Evolutionary conservation across 2,113 vertebrate species (phyloP).

Genomic region (Callospermophilus lateralis): DNA sequence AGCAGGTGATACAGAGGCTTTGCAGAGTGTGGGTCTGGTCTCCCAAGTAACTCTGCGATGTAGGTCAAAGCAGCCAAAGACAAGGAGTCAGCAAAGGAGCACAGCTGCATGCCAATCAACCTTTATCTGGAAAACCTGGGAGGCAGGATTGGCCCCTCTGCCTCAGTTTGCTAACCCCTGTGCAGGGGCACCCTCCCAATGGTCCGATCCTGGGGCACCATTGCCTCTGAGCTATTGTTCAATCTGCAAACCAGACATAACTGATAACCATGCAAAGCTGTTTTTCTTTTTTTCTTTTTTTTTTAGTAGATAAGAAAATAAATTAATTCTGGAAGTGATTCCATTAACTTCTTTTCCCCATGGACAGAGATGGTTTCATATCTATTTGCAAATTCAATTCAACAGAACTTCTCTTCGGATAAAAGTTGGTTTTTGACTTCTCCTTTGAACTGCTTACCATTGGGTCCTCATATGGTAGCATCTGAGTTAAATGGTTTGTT

Average conservation of each 20-base stretch:
- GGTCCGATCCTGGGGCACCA: fast-evolving
- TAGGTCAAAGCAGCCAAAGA: too few relatives aligned
- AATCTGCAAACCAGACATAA: neutral
- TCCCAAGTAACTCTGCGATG: neutral
- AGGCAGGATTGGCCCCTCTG: too few relatives aligned
- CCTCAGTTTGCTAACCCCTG: neutral
- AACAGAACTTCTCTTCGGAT: neutral
- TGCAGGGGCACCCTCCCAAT: neutral
- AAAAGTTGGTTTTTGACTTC: neutral
- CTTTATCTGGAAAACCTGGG: neutral
- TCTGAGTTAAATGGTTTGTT: neutral
- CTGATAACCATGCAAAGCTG: neutral
- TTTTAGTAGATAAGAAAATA: neutral
- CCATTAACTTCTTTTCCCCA: neutral
- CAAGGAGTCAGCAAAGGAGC: neutral
- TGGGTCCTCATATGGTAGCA: neutral
- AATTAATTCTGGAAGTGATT: neutral
- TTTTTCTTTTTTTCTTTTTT: neutral
- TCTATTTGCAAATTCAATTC: neutral
- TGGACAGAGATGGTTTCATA: neutral
- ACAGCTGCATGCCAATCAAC: neutral
- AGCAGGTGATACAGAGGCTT: fast-evolving
- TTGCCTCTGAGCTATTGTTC: neutral
- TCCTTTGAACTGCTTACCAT: neutral
- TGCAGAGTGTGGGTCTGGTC: neutral